These are phyloP conservation scores for Proterorhinus semilunaris DNA, from an alignment of 2,113 vertebrate genomes.

Conservation along the genomic window DNA sequence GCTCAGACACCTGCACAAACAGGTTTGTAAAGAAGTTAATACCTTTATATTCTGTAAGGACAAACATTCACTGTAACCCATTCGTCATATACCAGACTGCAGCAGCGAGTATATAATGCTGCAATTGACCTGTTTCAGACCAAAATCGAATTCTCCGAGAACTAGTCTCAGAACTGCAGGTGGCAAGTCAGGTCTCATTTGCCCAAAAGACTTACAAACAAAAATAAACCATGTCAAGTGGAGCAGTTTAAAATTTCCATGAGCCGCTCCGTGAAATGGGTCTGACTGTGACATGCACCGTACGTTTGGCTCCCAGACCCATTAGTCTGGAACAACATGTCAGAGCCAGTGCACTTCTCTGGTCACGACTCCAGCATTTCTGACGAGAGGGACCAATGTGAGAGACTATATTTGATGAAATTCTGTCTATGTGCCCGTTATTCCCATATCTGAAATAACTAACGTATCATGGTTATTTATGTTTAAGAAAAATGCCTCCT, in stretches of 20 bases:
- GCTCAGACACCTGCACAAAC: slow-evolving; percentile 73
- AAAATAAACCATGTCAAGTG: slow-evolving; percentile 62
- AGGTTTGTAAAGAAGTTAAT: not conserved
- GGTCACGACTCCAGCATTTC: slow-evolving; percentile 15
- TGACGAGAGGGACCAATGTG: slow-evolving; percentile 11
- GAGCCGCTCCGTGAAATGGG: slow-evolving; percentile 50
- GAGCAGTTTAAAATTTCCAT: slow-evolving; percentile 64
- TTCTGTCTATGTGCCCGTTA: too few species aligned
- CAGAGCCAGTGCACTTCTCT: slow-evolving; percentile 35
- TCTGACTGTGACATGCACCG: slow-evolving; percentile 42
- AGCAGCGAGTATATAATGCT: not conserved
- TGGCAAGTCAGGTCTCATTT: slow-evolving; percentile 58
- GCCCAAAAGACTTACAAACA: slow-evolving; percentile 51
- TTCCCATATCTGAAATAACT: slow-evolving; percentile 39
- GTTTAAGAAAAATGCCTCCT: too few species aligned
- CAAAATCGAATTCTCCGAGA: slow-evolving; percentile 28
- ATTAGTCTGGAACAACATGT: slow-evolving; percentile 60
- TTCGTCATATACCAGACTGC: not conserved
- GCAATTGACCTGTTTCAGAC: slow-evolving; percentile 18
- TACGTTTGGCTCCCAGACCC: slow-evolving; percentile 48
- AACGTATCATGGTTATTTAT: slow-evolving; percentile 14
- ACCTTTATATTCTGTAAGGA: not conserved
- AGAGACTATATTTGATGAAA: not conserved
- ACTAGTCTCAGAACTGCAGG: slow-evolving; percentile 52
- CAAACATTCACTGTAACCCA: not conserved